Evolutionary conservation across 2,888 invertebrate genomes (phyloP), one percentile per base, ranked within the genome.

Genomic region (Tuta absoluta): DNA sequence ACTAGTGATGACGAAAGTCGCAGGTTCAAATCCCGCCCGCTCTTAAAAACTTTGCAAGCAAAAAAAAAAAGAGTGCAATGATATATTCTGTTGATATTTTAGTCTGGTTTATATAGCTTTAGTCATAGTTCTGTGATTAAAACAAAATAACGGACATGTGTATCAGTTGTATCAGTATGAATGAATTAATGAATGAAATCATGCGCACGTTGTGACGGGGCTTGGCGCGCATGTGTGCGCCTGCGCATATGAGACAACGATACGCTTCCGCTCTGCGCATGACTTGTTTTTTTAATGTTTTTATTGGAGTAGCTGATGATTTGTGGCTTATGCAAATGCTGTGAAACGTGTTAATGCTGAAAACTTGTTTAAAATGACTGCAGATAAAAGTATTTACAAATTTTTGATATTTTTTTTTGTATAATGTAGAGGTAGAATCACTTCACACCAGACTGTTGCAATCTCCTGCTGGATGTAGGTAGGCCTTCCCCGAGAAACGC

Each of bases 161-260:
- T 41, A 4, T 17, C n/a, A 17, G 1, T 45, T 45, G 4, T 45
- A 45, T 45, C n/a, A 45, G n/a, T 45, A 45, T 45, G 2, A 23
- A 11, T 19, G 49, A 8, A 53, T 53, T 80, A 80, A 85, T 85
- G 85, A 85, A 85, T 84, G 83, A 85, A 87, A 86, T 86, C 86
- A 82, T 87, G 80, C 82, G 80, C 75, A 74, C 75, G 78, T 76
- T 85, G 81, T 33, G n/a, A 82, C 82, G 53, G 19, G 45, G n/a
- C 45, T 11, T 56, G n/a, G 33, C 74, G 75, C 80, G 37, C 82
- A 82, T 78, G 76, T 82, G 82, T 68, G 33, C 33, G 33, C 33
- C 33, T 33, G 33, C 33, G 63, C 63, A 65, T 67, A 65, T 67
- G 67, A 66, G 69, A 73, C 75, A 77, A 79, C 76, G 70, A 74